Conservation (phyloP, 2,888 invertebrate genomes). For the Drosophila diplacantha region DNA sequence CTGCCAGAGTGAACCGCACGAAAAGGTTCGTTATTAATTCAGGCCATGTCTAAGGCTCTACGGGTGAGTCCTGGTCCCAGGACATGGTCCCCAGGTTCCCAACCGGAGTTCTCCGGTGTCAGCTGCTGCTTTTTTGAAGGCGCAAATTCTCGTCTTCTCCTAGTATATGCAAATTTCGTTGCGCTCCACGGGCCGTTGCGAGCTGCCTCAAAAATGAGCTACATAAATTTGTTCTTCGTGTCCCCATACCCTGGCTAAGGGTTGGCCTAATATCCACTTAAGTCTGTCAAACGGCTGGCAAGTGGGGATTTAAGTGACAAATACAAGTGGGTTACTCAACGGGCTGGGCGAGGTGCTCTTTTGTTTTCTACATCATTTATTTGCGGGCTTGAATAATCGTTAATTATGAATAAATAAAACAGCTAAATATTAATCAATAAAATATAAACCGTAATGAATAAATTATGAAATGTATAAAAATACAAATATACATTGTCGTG, state of each 20-base stretch:
- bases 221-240: conserved; percentile 47
- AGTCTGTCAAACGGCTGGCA: conserved; percentile 18
- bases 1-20: conserved; percentile 47
- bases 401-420: not conserved
- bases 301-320: conserved; percentile 5
- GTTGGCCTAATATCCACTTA: conserved; percentile 26
- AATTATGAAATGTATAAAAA: not conserved
- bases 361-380: not conserved
- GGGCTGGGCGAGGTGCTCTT: not conserved
- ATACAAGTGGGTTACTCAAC: not conserved
- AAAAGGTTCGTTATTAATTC: conserved; percentile 63
- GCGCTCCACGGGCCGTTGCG: conserved; percentile 37
- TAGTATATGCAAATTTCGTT: conserved; percentile 64
- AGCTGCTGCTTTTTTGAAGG: conserved; percentile 39
- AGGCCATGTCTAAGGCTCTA: conserved; percentile 47
- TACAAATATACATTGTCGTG: not conserved
- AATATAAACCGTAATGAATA: not conserved
- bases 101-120: conserved; percentile 38
- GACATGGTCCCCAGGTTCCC: conserved; percentile 11
- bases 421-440: too few relatives aligned
- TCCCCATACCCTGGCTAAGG: conserved; percentile 16
- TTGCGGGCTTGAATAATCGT: not conserved
- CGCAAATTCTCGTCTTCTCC: conserved; percentile 46
- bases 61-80: conserved; percentile 16
- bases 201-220: conserved; percentile 56